A percentile compares a stretch with the other conserved stretches of the same genome.
Evolutionary conservation across 2,888 invertebrate species (phyloP).

Genomic region (Anagyrus pseudococci): DNA sequence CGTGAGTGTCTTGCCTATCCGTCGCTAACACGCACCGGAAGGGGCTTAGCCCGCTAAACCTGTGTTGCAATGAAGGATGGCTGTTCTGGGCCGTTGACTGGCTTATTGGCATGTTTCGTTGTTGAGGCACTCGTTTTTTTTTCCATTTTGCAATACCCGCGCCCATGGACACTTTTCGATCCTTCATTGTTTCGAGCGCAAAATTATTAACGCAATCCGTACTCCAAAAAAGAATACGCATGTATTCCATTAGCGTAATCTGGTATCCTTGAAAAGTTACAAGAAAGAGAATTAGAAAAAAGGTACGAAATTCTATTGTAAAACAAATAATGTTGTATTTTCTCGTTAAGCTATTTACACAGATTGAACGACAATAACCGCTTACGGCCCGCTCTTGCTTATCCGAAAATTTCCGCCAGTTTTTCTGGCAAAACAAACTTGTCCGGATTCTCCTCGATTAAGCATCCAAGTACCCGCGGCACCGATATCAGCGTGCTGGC

Average conservation of each 20-base stretch:
- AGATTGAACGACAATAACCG: too few relatives aligned
- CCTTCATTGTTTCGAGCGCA: too few relatives aligned
- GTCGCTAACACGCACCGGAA: conserved; percentile 43
- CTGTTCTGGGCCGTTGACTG: conserved; percentile 41
- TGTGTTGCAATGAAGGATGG: conserved; percentile 40
- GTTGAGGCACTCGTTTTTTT: not conserved
- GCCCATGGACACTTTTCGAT: too few relatives aligned
- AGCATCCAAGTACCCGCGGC: conserved; percentile 76
- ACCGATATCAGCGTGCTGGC: conserved; percentile 78
- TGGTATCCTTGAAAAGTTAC: not conserved
- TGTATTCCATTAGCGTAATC: not conserved
- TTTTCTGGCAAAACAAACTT: conserved; percentile 50
- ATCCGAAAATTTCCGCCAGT: conserved; percentile 34
- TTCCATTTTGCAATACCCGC: not conserved
- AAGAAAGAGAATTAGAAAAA: too few relatives aligned
- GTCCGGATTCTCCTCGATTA: conserved; percentile 71
- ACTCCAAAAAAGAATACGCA: too few relatives aligned
- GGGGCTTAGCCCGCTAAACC: conserved; percentile 47
- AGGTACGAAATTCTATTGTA: too few relatives aligned
- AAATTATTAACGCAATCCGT: too few relatives aligned
- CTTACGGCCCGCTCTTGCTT: too few relatives aligned
- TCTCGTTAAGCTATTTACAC: too few relatives aligned
- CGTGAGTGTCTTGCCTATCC: not conserved
- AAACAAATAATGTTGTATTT: too few relatives aligned
- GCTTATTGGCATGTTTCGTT: conserved; percentile 38